These are phyloP conservation scores for Ctenosaura bakeri DNA, from an alignment of 2,797 vertebrate genomes.

Conservation along the genomic window DNA sequence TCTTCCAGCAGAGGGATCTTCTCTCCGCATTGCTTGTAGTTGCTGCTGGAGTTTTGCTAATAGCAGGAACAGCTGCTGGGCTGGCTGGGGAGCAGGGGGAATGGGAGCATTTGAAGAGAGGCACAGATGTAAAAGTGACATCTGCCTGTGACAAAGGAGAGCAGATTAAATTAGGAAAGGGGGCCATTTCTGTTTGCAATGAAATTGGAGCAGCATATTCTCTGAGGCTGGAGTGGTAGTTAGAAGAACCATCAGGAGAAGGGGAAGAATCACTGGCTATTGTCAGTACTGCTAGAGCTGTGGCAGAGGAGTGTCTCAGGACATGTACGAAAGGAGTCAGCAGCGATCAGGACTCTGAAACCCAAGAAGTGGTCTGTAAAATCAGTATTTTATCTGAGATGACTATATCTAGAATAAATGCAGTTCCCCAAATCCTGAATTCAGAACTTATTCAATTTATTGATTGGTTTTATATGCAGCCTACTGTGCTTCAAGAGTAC, in stretches of 20 bases:
- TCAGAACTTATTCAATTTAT: neutral
- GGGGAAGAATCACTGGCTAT: slow-evolving; percentile 49
- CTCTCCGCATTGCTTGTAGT: slow-evolving; percentile 58
- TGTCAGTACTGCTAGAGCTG: slow-evolving; percentile 39
- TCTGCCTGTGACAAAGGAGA: slow-evolving; percentile 89
- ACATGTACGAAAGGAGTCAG: neutral
- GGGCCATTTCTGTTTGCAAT: slow-evolving; percentile 79
- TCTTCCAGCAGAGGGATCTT: slow-evolving; percentile 73
- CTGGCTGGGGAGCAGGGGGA: slow-evolving; percentile 62
- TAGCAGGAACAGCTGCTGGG: slow-evolving; percentile 83
- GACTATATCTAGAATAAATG: neutral
- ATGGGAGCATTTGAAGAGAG: slow-evolving; percentile 81
- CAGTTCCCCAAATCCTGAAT: neutral
- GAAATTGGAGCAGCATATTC: slow-evolving; percentile 46
- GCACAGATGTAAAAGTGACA: slow-evolving; percentile 96
- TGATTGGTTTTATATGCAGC: neutral
- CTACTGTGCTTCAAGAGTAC: neutral
- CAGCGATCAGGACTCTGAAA: fast-evolving
- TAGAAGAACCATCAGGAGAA: slow-evolving; percentile 41
- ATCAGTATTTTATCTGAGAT: neutral
- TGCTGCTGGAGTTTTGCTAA: slow-evolving; percentile 61
- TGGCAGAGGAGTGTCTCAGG: slow-evolving; percentile 33
- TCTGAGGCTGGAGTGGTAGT: slow-evolving; percentile 61
- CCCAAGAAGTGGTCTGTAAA: slow-evolving; percentile 16
- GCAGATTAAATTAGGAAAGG: slow-evolving; percentile 90